Percentiles rank a stretch among this genome's conserved stretches.
These are phyloP conservation scores for Elysia chlorotica DNA, from an alignment of 1,140 invertebrate genomes.

Conservation along the genomic window DNA sequence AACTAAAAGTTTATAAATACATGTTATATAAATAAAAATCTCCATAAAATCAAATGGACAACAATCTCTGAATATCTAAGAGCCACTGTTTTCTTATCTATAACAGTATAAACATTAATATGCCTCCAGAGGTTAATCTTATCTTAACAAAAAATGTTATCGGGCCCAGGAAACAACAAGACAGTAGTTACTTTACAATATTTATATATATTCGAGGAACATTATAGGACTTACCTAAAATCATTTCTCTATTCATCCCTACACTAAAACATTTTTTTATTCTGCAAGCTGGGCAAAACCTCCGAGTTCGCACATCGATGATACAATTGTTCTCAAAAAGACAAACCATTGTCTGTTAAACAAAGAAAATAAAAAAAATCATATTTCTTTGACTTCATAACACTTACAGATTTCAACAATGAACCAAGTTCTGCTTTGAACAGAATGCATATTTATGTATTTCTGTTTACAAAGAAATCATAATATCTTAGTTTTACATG, in stretches of 20 bases:
- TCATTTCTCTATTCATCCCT: conserved; percentile 97
- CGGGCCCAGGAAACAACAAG: no score
- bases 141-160: no score
- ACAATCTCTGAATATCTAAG: no score
- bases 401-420: no score
- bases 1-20: no score
- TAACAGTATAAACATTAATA: no score
- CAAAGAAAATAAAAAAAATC: conserved; percentile 35
- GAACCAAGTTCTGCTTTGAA: no score
- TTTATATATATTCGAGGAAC: neutral
- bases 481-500: neutral
- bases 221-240: conserved; percentile 68
- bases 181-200: neutral
- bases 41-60: neutral
- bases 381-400: neutral
- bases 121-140: no score
- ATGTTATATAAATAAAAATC: no score
- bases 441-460: neutral
- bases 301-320: conserved; percentile 86
- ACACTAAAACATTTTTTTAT: conserved; percentile 88
- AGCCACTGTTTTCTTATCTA: no score
- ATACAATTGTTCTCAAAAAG: conserved; percentile 90
- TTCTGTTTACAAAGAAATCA: neutral
- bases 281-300: conserved; percentile 96
- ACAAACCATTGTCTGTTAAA: conserved; percentile 87